phyloP scores from a whole-genome alignment of 53 echinoderm and acorn worm genomes.

The Paelopatides confundens region DNA sequence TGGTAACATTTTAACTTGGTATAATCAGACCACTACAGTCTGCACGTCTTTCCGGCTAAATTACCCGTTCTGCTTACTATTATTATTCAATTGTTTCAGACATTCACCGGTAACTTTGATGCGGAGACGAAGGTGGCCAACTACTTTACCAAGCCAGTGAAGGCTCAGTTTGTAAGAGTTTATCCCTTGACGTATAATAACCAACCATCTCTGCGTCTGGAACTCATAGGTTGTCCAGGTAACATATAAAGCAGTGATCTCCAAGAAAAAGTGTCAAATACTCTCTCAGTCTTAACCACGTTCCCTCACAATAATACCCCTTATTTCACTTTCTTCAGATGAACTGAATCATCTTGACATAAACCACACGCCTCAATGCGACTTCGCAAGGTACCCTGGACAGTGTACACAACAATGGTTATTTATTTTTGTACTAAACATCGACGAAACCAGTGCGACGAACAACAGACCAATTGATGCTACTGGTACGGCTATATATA shows the following conservation, averaged over 20 bases:
- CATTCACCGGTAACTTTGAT: conserved; percentile 71
- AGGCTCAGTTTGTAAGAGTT: conserved; percentile 46
- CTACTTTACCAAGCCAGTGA: conserved; percentile 52
- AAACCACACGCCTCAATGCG: conserved; percentile 68
- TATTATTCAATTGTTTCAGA: conserved; percentile 29
- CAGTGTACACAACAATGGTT: conserved; percentile 78
- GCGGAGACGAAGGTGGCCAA: conserved; percentile 64
- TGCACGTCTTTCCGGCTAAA: too few relatives aligned
- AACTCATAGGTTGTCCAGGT: conserved; percentile 71
- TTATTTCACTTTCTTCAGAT: too few relatives aligned
- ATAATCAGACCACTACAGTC: too few relatives aligned
- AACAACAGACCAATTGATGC: conserved; percentile 75
- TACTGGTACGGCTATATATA: conserved; percentile 64
- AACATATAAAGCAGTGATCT: too few relatives aligned
- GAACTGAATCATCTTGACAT: background rate
- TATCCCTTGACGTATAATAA: conserved; percentile 35
- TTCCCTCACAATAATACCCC: too few relatives aligned
- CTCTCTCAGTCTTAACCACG: too few relatives aligned
- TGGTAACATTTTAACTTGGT: background rate
- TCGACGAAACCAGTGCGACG: conserved; percentile 52
- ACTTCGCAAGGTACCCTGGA: conserved; percentile 63
- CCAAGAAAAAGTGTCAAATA: too few relatives aligned
- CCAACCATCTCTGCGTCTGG: conserved; percentile 53
- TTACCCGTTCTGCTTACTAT: background rate
- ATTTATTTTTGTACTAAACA: conserved; percentile 65